Conservation (phyloP, 2,113 vertebrate genomes). For the Corythoichthys intestinalis region DNA sequence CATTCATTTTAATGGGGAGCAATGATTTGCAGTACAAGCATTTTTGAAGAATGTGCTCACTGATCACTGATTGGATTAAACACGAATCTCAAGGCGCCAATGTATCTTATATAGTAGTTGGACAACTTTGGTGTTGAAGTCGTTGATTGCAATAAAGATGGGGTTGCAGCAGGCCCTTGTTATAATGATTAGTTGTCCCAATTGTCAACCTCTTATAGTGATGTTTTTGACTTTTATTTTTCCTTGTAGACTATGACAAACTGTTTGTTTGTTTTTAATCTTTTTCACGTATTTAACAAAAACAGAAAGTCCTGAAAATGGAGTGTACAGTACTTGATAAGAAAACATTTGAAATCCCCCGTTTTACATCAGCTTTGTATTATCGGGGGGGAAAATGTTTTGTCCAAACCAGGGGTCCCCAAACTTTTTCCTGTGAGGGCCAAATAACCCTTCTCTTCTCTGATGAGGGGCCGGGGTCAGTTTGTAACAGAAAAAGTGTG, state of each 20-base stretch:
- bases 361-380: conserved; percentile 5
- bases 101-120: background rate
- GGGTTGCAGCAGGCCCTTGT: background rate
- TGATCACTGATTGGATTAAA: background rate
- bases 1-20: background rate
- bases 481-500: no score
- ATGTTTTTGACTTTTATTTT: background rate
- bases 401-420: no score
- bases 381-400: background rate
- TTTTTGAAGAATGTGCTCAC: background rate
- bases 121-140: background rate
- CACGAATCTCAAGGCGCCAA: background rate
- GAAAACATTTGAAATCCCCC: background rate
- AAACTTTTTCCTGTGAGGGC: no score
- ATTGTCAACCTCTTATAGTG: background rate
- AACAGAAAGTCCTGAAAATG: background rate
- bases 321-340: background rate
- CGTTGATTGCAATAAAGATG: background rate
- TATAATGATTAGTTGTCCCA: background rate
- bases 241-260: background rate
- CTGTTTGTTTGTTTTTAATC: background rate
- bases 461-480: no score
- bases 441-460: no score
- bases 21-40: background rate
- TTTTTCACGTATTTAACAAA: background rate